These are phyloP conservation scores for Drosophila pallidifrons DNA, from an alignment of 1,140 invertebrate genomes.

Conservation along the genomic window DNA sequence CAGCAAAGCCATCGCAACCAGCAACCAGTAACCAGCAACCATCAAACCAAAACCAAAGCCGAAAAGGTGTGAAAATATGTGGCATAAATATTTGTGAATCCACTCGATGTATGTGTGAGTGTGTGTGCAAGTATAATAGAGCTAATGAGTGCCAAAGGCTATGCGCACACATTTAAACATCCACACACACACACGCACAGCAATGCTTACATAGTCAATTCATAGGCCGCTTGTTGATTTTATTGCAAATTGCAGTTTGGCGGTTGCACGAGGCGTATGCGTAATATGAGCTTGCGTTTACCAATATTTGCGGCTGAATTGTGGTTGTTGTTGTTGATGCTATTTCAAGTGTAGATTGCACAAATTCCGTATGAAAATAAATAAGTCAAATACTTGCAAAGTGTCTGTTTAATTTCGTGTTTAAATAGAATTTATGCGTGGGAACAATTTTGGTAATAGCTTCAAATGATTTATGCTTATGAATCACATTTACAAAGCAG, in stretches of 20 bases:
- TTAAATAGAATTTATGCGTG: neutral
- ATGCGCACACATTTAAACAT: neutral
- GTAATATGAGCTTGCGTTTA: slow-evolving; percentile 17
- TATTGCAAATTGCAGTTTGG: slow-evolving; percentile 24
- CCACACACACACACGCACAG: neutral
- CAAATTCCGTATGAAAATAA: slow-evolving; percentile 4
- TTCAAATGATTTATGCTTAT: neutral
- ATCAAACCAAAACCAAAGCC: slow-evolving; percentile 28
- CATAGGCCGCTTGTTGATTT: slow-evolving; percentile 1
- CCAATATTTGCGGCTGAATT: neutral
- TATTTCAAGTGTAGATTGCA: neutral
- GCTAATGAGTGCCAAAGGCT: slow-evolving; percentile 42
- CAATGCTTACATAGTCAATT: neutral
- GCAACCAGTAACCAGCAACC: slow-evolving; percentile 19
- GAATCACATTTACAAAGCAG: neutral
- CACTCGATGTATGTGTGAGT: slow-evolving; percentile 1
- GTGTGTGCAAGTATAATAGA: slow-evolving; percentile 23
- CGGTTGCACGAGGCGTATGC: slow-evolving; percentile 38
- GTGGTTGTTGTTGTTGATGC: neutral
- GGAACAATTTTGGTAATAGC: neutral
- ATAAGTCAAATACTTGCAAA: slow-evolving; percentile 20
- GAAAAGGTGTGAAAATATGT: slow-evolving; percentile 49
- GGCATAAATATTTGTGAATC: slow-evolving; percentile 24
- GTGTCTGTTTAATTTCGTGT: slow-evolving; percentile 2
- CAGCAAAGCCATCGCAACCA: slow-evolving; percentile 19